Percentiles rank a stretch among this genome's conserved stretches.
Evolutionary conservation across 2,113 vertebrate genomes (phyloP).

Genomic region (Callaeas wilsoni): DNA sequence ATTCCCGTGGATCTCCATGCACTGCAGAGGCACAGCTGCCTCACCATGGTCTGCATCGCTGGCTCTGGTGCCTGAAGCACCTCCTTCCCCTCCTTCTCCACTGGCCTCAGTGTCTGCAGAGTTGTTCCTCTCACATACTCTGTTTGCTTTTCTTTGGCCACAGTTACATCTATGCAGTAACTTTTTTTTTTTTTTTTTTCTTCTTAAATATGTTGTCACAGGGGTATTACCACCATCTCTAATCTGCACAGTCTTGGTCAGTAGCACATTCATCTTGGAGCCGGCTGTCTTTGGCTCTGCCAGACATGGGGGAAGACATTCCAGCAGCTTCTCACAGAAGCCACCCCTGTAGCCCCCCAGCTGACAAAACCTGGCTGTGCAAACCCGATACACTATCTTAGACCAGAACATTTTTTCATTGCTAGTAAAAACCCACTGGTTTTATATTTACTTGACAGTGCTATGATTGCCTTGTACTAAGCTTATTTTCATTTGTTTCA

Average conservation of each 20-base stretch:
- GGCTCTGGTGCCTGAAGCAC: not conserved
- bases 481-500: not conserved
- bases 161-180: not conserved
- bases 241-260: not conserved
- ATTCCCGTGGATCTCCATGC: rapidly evolving
- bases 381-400: not conserved
- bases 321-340: not conserved
- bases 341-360: too few species aligned
- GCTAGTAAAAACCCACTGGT: not conserved
- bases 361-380: not conserved
- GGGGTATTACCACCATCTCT: not conserved
- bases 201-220: too few species aligned
- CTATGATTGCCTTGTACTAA: not conserved
- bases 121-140: not conserved
- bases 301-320: not conserved
- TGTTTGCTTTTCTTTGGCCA: not conserved
- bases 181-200: too few species aligned
- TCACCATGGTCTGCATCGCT: not conserved
- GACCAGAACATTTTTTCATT: not conserved
- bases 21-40: not conserved
- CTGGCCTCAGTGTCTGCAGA: not conserved
- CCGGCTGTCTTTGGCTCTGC: not conserved
- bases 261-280: rapidly evolving
- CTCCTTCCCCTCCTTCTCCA: not conserved
- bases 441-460: not conserved